phyloP scores from a whole-genome alignment of 2,888 invertebrate genomes.

The Lasioglossum leucozonium region DNA sequence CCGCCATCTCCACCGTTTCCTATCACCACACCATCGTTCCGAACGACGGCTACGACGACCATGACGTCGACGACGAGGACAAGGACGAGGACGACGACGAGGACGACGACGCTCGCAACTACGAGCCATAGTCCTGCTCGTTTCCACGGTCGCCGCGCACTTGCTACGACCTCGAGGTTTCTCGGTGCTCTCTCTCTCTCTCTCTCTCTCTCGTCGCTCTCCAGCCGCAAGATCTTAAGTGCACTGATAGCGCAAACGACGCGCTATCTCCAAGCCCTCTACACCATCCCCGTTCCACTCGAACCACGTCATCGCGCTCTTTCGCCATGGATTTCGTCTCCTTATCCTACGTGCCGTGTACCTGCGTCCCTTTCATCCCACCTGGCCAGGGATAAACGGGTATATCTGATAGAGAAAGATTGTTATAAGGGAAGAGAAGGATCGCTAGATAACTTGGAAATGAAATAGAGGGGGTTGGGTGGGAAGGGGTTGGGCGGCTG shows the following conservation, averaged over 20 bases:
- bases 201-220: conserved; percentile 6
- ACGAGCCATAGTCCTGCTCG: conserved; percentile 67
- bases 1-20: conserved; percentile 63
- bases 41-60: conserved; percentile 46
- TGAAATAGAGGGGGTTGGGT: background rate
- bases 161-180: conserved; percentile 20
- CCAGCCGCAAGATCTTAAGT: conserved; percentile 78
- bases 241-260: conserved; percentile 78
- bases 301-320: conserved; percentile 32
- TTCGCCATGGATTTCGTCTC: conserved; percentile 29
- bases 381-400: conserved; percentile 37
- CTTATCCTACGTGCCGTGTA: conserved; percentile 48
- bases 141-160: conserved; percentile 39
- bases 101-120: conserved; percentile 46
- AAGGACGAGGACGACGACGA: background rate
- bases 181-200: background rate
- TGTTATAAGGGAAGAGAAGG: background rate
- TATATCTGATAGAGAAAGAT: conserved; percentile 20
- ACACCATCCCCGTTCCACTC: conserved; percentile 9
- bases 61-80: background rate
- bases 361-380: conserved; percentile 9
- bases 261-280: conserved; percentile 60
- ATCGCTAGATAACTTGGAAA: background rate
- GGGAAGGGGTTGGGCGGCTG: background rate
- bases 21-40: conserved; percentile 67